A percentile compares a stretch with the other conserved stretches of the same genome.
These are phyloP conservation scores for Glaucopsyche alexis DNA, from an alignment of 2,888 invertebrate species.

Conservation along the genomic window DNA sequence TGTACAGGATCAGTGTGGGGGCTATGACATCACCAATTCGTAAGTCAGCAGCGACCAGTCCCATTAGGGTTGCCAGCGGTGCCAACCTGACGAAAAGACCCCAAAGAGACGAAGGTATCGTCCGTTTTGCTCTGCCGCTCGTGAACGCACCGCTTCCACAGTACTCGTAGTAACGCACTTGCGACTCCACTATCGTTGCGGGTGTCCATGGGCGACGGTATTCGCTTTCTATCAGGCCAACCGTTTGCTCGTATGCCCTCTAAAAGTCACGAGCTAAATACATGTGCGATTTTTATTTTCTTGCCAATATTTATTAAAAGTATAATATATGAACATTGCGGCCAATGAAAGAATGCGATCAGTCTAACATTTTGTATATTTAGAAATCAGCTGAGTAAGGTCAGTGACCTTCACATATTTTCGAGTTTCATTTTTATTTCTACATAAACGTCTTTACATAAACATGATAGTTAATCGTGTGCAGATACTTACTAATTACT, in stretches of 20 bases:
- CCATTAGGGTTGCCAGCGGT: conserved; percentile 45
- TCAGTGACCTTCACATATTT: neutral
- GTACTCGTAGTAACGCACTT: conserved; percentile 56
- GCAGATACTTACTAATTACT: too few species aligned
- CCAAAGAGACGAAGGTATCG: conserved; percentile 46
- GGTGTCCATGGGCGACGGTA: neutral
- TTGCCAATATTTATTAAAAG: conserved; percentile 16
- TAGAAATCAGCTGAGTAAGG: neutral
- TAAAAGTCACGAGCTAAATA: neutral
- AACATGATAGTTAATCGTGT: neutral
- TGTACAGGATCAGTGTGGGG: conserved; percentile 39
- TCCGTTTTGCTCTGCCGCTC: conserved; percentile 51
- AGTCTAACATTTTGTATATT: neutral
- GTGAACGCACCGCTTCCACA: conserved; percentile 58
- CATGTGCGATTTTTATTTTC: conserved; percentile 11
- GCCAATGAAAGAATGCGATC: neutral
- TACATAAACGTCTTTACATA: neutral
- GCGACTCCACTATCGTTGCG: neutral
- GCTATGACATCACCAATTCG: conserved; percentile 50
- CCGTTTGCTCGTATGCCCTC: neutral
- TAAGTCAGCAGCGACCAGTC: conserved; percentile 54
- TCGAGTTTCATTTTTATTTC: neutral
- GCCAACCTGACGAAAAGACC: conserved; percentile 30
- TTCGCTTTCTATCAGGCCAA: neutral
- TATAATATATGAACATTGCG: neutral